Percentiles rank a stretch among this genome's conserved stretches.
Conservation (phyloP, 2,888 invertebrate genomes). For the Agyllia agylla region DNA sequence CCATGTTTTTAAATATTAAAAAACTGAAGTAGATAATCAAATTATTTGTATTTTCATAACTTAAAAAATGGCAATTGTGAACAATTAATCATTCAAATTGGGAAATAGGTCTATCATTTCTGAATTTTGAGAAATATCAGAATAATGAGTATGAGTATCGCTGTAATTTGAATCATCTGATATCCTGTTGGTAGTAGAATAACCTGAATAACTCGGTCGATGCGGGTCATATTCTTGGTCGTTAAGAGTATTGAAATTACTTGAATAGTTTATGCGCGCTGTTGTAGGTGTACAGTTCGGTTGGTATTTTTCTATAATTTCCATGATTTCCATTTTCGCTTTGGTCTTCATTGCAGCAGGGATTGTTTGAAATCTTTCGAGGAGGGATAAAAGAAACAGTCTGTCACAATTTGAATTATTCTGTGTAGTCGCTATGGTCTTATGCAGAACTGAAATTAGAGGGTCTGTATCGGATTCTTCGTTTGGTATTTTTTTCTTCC, state of each 20-base stretch:
- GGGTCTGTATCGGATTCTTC: slow-evolving; percentile 56
- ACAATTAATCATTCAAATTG: slow-evolving; percentile 39
- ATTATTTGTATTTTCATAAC: slow-evolving; percentile 43
- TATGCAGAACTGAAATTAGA: slow-evolving; percentile 49
- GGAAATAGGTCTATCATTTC: slow-evolving; percentile 42
- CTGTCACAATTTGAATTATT: slow-evolving; percentile 50
- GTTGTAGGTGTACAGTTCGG: slow-evolving; percentile 28
- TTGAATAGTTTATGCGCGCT: slow-evolving; percentile 47
- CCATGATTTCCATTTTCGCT: slow-evolving; percentile 27
- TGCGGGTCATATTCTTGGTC: slow-evolving; percentile 41
- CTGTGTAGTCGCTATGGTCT: slow-evolving; percentile 51
- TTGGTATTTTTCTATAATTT: slow-evolving; percentile 27
- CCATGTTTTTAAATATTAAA: no score
- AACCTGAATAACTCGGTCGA: slow-evolving; percentile 59
- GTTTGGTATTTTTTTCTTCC: slow-evolving; percentile 58
- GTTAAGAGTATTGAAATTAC: slow-evolving; percentile 45
- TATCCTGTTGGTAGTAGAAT: slow-evolving; percentile 60
- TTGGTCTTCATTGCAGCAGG: slow-evolving; percentile 25
- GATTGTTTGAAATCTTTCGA: slow-evolving; percentile 24
- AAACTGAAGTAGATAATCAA: slow-evolving; percentile 61
- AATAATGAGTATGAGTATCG: slow-evolving; percentile 49
- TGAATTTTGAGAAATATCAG: slow-evolving; percentile 42
- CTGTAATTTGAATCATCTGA: slow-evolving; percentile 53
- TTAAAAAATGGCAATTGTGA: slow-evolving; percentile 37
- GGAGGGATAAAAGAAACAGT: slow-evolving; percentile 25